Percentiles rank a stretch among this genome's conserved stretches.
Conservation (phyloP, 2,113 vertebrate genomes). For the Recurvirostra avosetta region DNA sequence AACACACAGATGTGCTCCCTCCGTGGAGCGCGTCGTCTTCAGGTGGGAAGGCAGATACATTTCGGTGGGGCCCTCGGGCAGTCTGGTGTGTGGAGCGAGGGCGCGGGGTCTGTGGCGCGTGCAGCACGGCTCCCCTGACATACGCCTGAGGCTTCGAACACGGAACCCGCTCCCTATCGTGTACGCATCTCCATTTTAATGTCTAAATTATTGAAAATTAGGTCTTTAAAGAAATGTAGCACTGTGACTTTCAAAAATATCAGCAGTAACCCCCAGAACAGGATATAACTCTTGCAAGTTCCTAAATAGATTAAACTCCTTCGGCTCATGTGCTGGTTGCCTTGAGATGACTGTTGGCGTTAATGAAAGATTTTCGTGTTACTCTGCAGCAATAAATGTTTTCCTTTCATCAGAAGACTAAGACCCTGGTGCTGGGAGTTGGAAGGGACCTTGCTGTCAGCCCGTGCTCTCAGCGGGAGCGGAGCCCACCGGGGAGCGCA, state of each 20-base stretch:
- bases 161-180: fast-evolving
- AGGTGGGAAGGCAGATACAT: fast-evolving
- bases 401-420: not conserved
- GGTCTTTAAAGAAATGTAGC: not conserved
- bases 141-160: fast-evolving
- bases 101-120: not conserved
- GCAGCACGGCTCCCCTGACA: not conserved
- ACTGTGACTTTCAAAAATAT: not conserved
- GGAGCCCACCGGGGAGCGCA: too few species aligned
- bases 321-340: not conserved
- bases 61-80: not conserved
- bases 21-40: fast-evolving
- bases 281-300: not conserved
- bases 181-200: not conserved
- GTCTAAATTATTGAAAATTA: not conserved
- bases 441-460: not conserved
- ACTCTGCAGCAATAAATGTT: not conserved
- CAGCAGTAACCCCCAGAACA: not conserved
- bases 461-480: not conserved
- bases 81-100: not conserved
- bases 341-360: not conserved
- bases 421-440: not conserved
- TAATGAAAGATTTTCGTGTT: not conserved
- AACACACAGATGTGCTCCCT: fast-evolving
- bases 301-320: not conserved